These are phyloP conservation scores for Tetrao urogallus DNA, from an alignment of 2,113 vertebrate species.

Conservation along the genomic window DNA sequence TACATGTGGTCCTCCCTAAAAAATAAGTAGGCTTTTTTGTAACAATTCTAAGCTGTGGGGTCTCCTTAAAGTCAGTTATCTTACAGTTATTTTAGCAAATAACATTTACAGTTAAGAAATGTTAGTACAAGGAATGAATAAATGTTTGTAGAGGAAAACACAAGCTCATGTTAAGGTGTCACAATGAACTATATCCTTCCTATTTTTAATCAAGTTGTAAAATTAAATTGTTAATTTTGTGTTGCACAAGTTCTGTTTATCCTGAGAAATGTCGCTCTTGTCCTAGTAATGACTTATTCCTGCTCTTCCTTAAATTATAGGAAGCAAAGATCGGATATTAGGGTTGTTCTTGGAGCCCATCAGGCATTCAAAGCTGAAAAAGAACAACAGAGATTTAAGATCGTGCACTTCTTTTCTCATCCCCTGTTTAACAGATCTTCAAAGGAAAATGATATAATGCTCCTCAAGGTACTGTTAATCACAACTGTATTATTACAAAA, in stretches of 20 bases:
- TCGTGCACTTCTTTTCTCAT: not conserved
- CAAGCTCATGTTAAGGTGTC: not conserved
- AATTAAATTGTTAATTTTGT: not conserved
- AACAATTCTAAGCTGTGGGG: not conserved
- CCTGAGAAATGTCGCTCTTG: not conserved
- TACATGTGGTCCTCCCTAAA: not conserved
- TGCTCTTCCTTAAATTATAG: not conserved
- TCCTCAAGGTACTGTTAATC: slow-evolving; percentile 37
- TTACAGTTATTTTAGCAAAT: not conserved
- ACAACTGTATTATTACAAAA: not conserved
- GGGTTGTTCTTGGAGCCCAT: slow-evolving; percentile 1
- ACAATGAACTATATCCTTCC: not conserved
- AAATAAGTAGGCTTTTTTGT: not conserved
- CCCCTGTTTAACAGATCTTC: accelerated
- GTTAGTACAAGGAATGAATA: not conserved
- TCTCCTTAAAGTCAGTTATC: not conserved
- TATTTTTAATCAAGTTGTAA: not conserved
- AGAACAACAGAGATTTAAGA: not conserved
- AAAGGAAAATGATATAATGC: not conserved
- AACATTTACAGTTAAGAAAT: not conserved
- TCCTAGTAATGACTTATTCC: not conserved
- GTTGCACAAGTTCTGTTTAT: not conserved
- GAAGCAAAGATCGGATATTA: not conserved
- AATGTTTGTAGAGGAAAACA: not conserved
- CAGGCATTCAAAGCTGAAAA: not conserved